Evolutionary conservation across 2,113 vertebrate genomes (phyloP), one percentile per base, ranked within the genome.

Genomic region (Morone chrysops): DNA sequence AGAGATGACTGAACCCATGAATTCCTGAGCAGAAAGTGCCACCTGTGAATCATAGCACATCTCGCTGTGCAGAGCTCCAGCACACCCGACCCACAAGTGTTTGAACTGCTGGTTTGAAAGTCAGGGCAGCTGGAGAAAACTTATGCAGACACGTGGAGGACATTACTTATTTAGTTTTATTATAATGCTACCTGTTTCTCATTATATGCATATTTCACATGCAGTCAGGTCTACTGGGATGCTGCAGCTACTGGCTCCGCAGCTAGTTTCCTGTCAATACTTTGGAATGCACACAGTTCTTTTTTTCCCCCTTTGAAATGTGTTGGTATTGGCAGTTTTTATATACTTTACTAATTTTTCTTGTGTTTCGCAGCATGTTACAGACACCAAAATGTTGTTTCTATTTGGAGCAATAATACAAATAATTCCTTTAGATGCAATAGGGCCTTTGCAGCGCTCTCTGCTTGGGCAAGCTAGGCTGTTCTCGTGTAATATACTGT

Each of bases 101-200:
- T 61, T 38, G 22, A 69, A 54, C 18, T 25, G 31, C 4, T 70
- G 43, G 31, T 31, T 31, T 31, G 17, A 41, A 9, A 63, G 38
- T 48, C 8, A 22, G 36, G 77, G 67, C 40, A 18, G 53, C 36
- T 18, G 51, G 41, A 45, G 59, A 48, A 63, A 76, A 13, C 5
- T 6, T 31, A 43, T 59, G 53, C 47, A n/a, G 68, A 77, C 53
- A 57, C n/a, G 20, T 57, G 69, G 70, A 31, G n/a, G 53, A 31
- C 54, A 72, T 71, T 45, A 57, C 25, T 59, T 48, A 73, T 73
- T 57, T 71, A 36, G 16, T 43, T 25, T 25, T 70, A 38, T 47
- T 74, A 40, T 60, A 48, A 60, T 81, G 36, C 70, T 81, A 14
- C 45, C 63, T 25, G 25, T 8, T 61, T 75, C 70, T 75, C 63